phyloP scores from a whole-genome alignment of 2,888 invertebrate species.

The Anticlea derivata region DNA sequence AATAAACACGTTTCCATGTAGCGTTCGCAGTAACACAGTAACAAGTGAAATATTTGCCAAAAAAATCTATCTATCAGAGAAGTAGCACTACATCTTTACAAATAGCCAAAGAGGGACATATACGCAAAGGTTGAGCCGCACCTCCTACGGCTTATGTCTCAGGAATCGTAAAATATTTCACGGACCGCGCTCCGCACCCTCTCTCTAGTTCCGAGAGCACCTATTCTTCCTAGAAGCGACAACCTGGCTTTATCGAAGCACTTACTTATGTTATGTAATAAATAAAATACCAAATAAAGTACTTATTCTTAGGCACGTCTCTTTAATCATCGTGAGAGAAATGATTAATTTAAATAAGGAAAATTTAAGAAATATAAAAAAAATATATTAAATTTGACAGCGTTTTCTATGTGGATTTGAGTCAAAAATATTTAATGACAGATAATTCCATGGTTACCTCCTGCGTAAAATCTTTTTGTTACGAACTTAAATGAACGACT shows the following conservation, averaged over 20 bases:
- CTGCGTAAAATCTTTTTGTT: too few species aligned
- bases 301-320: too few species aligned
- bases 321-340: too few species aligned
- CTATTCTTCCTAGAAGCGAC: conserved; percentile 49
- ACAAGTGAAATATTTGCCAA: conserved; percentile 31
- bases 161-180: conserved; percentile 80
- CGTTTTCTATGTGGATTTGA: too few species aligned
- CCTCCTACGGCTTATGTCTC: conserved; percentile 69
- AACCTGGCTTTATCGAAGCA: background rate
- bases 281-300: too few species aligned
- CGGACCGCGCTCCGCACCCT: conserved; percentile 56
- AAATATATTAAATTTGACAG: too few species aligned
- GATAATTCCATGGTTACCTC: too few species aligned
- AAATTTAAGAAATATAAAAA: too few species aligned
- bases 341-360: too few species aligned
- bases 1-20: background rate
- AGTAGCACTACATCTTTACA: conserved; percentile 55
- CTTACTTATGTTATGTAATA: background rate
- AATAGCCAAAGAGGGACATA: conserved; percentile 72
- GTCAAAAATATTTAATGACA: too few species aligned
- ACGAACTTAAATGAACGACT: too few species aligned
- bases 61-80: conserved; percentile 36
- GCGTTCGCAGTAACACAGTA: conserved; percentile 21
- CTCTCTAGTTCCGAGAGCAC: conserved; percentile 40
- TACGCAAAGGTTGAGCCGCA: conserved; percentile 62